Base-by-base conservation (phyloP, 1,140 invertebrate species). In the Goniozus legneri region DNA sequence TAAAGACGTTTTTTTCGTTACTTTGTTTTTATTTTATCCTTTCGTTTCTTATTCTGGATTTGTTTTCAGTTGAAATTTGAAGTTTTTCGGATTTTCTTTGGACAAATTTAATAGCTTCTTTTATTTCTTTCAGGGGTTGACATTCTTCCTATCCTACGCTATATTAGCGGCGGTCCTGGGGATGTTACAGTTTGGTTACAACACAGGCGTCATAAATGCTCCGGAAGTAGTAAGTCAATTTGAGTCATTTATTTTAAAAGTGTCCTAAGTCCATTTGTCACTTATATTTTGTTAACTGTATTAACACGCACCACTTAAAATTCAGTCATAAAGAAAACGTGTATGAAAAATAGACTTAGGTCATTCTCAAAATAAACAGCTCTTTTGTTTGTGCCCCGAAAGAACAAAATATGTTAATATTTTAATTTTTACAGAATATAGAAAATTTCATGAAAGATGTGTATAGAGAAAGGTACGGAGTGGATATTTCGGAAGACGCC, bases 181-280 rank as follows among this genome's bases (percentile, higher is more conserved):
- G 14, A 98, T 98, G 88, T 84, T 98, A 62, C 95, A 98, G 76
- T 98, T 98, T 76, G 97, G 97, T 55, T 99, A 95, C 81, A 97
- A 98, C 74, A 98, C 95, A 8, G 95, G 95, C 54, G 95, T 98
- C 47, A 95, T 98, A 68, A 99, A 99, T 79, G 90, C 94, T 46
- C 96, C 97, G 31, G 86, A 95, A 79, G 80, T 80, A 67, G 87
- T 89, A 80, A 66, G 69, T 69, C 4, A 4, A 27, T 6, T 27
- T 10, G 24, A n/a, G n/a, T n/a, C n/a, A n/a, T n/a, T n/a, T n/a
- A n/a, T n/a, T n/a, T n/a, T n/a, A n/a, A n/a, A n/a, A n/a, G n/a
- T n/a, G n/a, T n/a, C n/a, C n/a, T n/a, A n/a, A n/a, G n/a, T n/a
- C n/a, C n/a, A n/a, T n/a, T n/a, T n/a, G n/a, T n/a, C n/a, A n/a